Conservation (phyloP, 92 coral and sea anemone species). For the Heteractis magnifica region DNA sequence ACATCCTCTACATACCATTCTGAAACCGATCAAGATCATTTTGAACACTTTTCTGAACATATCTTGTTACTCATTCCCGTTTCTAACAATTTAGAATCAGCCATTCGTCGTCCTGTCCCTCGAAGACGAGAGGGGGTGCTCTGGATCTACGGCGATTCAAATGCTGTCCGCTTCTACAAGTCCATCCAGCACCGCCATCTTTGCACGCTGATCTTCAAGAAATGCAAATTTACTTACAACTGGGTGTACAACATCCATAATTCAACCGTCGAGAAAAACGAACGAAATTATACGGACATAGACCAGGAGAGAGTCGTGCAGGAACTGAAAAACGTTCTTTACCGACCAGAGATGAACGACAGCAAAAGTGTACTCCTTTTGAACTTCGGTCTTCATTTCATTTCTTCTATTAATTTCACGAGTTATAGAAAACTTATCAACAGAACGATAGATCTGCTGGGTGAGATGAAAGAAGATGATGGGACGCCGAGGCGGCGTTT, state of each 20-base stretch:
- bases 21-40: too few relatives aligned
- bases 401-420: constrained; percentile 69
- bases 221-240: constrained; percentile 68
- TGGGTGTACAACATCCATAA: constrained; percentile 77
- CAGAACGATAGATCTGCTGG: constrained; percentile 50
- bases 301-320: constrained; percentile 39
- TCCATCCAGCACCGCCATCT: constrained; percentile 62
- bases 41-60: too few relatives aligned
- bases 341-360: constrained; percentile 64
- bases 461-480: constrained; percentile 15
- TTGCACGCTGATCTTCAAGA: constrained; percentile 66
- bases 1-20: too few relatives aligned
- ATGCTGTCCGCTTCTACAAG: constrained; percentile 65
- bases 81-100: background rate
- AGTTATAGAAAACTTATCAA: constrained; percentile 67
- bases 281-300: constrained; percentile 41
- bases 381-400: constrained; percentile 82
- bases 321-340: constrained; percentile 57
- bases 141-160: constrained; percentile 96
- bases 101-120: background rate
- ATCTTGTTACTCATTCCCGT: too few relatives aligned
- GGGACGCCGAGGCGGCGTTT: constrained; percentile 35
- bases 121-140: constrained; percentile 56
- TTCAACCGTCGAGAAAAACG: constrained; percentile 46
- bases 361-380: constrained; percentile 66